A percentile compares a stretch with the other conserved stretches of the same genome.
Evolutionary conservation across 1,140 invertebrate species (phyloP).

Genomic region (Elymnias hypermnestra): DNA sequence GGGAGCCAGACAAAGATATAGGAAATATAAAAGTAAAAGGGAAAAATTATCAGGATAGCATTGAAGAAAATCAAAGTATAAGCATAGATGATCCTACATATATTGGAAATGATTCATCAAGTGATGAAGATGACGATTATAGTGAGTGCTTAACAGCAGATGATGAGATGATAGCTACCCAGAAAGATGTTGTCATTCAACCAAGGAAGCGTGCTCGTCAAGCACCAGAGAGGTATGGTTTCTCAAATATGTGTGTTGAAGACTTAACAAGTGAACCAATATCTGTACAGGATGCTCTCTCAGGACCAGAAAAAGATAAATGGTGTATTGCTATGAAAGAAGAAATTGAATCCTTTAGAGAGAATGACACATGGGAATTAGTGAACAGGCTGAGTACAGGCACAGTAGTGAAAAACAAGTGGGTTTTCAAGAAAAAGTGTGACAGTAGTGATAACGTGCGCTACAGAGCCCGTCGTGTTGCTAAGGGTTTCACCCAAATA

Average conservation of each 20-base stretch:
- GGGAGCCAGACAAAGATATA: neutral
- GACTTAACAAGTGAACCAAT: neutral
- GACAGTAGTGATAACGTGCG: conserved; percentile 15
- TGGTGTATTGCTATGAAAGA: conserved; percentile 9
- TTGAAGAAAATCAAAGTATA: too few species aligned
- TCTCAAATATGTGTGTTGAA: neutral
- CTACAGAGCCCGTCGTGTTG: conserved; percentile 9
- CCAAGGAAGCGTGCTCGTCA: neutral
- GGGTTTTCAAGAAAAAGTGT: conserved; percentile 18
- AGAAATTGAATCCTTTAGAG: conserved; percentile 12
- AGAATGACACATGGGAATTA: conserved; percentile 14
- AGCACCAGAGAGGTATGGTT: conserved; percentile 4
- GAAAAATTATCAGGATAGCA: neutral
- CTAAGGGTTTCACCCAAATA: conserved; percentile 18
- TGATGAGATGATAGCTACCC: neutral
- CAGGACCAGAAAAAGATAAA: conserved; percentile 8
- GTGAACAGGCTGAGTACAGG: conserved; percentile 2
- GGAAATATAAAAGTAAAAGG: neutral
- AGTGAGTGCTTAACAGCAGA: neutral
- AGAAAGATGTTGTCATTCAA: too few species aligned
- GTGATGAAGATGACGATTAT: neutral
- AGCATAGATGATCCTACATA: too few species aligned
- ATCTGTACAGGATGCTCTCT: neutral
- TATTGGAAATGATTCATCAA: neutral
- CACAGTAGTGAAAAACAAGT: conserved; percentile 13